These are phyloP conservation scores for Dolichotis patagonum DNA, from an alignment of 2,113 vertebrate genomes.

Conservation along the genomic window DNA sequence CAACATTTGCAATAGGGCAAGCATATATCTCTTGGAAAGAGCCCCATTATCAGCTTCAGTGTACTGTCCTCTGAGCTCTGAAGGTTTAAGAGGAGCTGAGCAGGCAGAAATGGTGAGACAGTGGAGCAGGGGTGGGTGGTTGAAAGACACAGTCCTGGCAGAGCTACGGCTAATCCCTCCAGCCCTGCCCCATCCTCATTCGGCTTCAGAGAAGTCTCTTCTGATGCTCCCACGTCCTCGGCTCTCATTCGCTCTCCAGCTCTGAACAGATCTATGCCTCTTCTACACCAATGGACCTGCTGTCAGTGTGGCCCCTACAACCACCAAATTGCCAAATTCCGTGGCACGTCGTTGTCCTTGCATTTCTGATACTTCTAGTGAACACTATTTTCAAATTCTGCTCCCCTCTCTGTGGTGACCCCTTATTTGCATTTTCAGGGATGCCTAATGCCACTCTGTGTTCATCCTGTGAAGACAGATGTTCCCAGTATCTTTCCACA, in stretches of 20 bases:
- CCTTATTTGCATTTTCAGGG: neutral
- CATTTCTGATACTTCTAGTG: neutral
- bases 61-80: neutral
- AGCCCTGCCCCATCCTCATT: neutral
- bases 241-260: neutral
- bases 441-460: neutral
- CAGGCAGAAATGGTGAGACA: neutral
- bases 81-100: neutral
- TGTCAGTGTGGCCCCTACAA: neutral
- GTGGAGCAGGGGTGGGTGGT: neutral
- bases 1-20: neutral
- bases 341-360: neutral
- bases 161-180: neutral
- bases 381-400: neutral
- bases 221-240: neutral
- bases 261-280: rapidly evolving
- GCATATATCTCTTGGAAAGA: neutral
- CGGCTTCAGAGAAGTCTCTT: neutral
- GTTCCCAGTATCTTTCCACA: neutral
- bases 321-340: neutral
- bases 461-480: neutral
- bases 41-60: neutral
- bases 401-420: neutral
- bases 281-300: neutral
- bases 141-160: neutral